These are phyloP conservation scores for Meloidogyne chitwoodi DNA, from an alignment of 1,140 invertebrate genomes.

Conservation along the genomic window DNA sequence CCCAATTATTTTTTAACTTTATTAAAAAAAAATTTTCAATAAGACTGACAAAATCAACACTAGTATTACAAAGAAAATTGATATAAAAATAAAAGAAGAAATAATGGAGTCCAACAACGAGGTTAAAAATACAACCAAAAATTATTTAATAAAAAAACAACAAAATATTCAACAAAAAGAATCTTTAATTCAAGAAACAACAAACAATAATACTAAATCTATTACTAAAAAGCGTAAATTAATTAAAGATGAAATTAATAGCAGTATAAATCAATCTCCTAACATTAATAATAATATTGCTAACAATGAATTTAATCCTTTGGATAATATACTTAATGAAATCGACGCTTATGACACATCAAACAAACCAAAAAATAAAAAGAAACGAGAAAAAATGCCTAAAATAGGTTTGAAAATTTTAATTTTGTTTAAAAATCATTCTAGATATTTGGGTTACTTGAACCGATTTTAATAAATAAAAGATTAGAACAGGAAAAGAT, in stretches of 20 bases:
- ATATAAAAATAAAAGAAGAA: background rate
- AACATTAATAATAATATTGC: background rate
- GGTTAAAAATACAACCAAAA: background rate
- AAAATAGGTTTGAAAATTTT: background rate
- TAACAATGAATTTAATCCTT: constrained; percentile 3
- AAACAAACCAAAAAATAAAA: constrained; percentile 7
- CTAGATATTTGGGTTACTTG: too few species aligned
- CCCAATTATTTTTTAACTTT: too few species aligned
- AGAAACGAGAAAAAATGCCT: background rate
- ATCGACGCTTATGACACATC: constrained; percentile 21
- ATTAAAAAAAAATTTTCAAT: too few species aligned
- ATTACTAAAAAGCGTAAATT: background rate
- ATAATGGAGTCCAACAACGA: background rate
- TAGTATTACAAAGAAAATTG: background rate
- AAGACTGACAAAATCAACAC: background rate
- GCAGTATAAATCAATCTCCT: background rate
- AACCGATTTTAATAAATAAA: too few species aligned
- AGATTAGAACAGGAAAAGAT: too few species aligned
- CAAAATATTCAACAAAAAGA: background rate
- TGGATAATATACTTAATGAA: constrained; percentile 14
- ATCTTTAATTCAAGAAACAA: background rate
- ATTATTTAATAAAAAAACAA: background rate
- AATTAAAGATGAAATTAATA: background rate
- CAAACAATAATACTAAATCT: background rate
- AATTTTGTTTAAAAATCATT: too few species aligned